Evolutionary conservation across 2,888 invertebrate genomes (phyloP), one percentile per base, ranked within the genome.

Genomic region (Mantis religiosa): DNA sequence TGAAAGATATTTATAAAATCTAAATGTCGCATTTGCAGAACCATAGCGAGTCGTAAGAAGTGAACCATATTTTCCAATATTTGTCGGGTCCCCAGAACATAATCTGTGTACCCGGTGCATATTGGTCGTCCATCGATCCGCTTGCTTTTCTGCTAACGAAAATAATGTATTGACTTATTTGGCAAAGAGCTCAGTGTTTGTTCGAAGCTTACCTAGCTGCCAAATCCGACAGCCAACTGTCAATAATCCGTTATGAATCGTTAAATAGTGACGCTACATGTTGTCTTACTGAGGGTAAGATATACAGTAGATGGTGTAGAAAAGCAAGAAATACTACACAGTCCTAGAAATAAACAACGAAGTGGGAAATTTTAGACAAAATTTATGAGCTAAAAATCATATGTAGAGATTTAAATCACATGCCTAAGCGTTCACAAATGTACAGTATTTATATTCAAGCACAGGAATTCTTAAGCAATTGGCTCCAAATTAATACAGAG

Each of bases 161-260:
- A 71, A 71, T 71, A 71, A 71, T 71, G 54, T 71, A 71, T 71
- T 71, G 54, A 71, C 54, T 71, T 71, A 71, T 71, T 71, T 71
- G 54, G 54, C 54, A 71, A 71, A 71, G 20, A 71, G 54, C 4
- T 20, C 54, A 20, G 54, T 71, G 54, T 71, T 71, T 71, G 54
- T 71, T 71, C 20, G 54, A 15, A 71, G 54, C 54, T 71, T 71
- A 71, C 54, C 54, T 71, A 71, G 54, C 25, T 25, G 54, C 15
- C 54, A 71, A 71, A 71, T 71, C 54, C 30, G 87, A 87, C 82
- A 87, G 82, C n/a, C 82, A 87, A 87, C 87, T 87, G 87, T 87
- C 87, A 87, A 87, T 87, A 87, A 87, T 87, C 87, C 87, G 82
- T 87, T 87, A 87, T 87, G 87, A 87, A 87, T 87, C 87, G 82